Evolutionary conservation across 1,140 invertebrate genomes (phyloP).

Genomic region (Microvelia longipes): DNA sequence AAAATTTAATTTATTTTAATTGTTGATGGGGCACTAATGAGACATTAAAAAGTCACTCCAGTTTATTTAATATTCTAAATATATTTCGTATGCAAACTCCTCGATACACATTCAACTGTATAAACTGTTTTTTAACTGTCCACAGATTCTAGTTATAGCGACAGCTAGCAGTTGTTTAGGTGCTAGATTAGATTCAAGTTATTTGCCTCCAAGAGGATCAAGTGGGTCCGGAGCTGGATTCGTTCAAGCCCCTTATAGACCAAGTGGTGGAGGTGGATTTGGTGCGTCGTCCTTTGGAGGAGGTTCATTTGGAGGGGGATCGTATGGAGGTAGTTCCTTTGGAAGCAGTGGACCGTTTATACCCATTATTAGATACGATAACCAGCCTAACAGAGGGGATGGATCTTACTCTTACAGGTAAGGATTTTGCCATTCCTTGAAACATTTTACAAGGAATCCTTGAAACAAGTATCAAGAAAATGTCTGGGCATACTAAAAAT

Average conservation of each 20-base stretch:
- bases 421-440: constrained; percentile 9
- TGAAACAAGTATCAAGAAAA: too few species aligned
- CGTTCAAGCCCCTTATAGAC: background rate
- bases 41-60: too few species aligned
- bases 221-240: background rate
- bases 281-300: background rate
- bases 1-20: too few species aligned
- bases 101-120: too few species aligned
- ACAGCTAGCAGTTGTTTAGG: background rate
- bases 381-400: constrained; percentile 13
- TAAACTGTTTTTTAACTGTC: too few species aligned
- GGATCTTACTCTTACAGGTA: constrained; percentile 27
- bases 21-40: too few species aligned
- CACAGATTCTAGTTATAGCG: background rate
- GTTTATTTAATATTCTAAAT: too few species aligned
- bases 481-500: too few species aligned
- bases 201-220: constrained; percentile 37
- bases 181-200: constrained; percentile 41
- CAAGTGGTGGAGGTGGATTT: constrained; percentile 1
- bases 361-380: constrained; percentile 9
- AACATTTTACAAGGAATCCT: background rate
- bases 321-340: background rate
- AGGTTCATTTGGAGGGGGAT: background rate
- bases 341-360: background rate
- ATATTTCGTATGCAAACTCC: too few species aligned